Evolutionary conservation across 1,140 invertebrate genomes (phyloP).

Genomic region (Carposina sasakii): DNA sequence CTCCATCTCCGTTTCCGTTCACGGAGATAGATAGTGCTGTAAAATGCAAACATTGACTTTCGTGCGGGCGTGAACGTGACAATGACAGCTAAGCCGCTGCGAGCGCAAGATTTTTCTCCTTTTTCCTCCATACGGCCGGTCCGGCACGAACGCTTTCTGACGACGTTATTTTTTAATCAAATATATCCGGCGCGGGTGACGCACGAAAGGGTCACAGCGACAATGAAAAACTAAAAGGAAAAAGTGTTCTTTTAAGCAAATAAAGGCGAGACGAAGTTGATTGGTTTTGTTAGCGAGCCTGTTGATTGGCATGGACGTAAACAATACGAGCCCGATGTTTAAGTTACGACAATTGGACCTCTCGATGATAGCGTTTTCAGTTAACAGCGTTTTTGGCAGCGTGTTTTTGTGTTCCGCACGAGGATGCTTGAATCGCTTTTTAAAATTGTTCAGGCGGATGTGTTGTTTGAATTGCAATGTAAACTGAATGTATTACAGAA

Average conservation of each 20-base stretch:
- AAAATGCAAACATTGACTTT: conserved; percentile 52
- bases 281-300: conserved; percentile 71
- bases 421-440: conserved; percentile 43
- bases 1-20: conserved; percentile 36
- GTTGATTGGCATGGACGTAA: conserved; percentile 69
- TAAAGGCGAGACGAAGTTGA: conserved; percentile 71
- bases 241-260: conserved; percentile 70
- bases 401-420: conserved; percentile 40
- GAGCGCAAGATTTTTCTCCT: conserved; percentile 58
- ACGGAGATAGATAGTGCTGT: conserved; percentile 53
- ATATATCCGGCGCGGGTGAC: conserved; percentile 70
- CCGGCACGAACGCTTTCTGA: too few species aligned
- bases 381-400: conserved; percentile 39
- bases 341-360: too few species aligned
- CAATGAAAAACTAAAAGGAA: conserved; percentile 68
- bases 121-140: conserved; percentile 46
- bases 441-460: conserved; percentile 22
- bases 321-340: too few species aligned
- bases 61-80: conserved; percentile 51
- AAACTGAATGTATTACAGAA: too few species aligned
- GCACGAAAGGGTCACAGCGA: conserved; percentile 69
- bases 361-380: too few species aligned
- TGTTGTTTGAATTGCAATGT: too few species aligned
- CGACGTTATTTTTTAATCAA: conserved; percentile 75
- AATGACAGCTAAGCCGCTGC: conserved; percentile 66